These are phyloP conservation scores for Drosophila prostipennis DNA, from an alignment of 2,888 invertebrate species.

Conservation along the genomic window DNA sequence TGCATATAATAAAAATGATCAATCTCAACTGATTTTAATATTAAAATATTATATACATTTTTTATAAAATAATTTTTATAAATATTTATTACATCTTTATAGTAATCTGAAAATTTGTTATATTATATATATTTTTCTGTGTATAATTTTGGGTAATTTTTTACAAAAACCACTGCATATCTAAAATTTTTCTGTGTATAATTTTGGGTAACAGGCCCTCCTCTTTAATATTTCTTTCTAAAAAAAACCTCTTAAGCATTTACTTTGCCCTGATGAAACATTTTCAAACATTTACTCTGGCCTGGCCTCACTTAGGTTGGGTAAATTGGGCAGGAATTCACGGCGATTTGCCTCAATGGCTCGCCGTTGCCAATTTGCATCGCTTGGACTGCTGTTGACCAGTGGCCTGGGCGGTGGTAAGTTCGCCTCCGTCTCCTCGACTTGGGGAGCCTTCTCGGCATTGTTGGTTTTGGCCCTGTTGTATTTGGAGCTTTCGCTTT, in stretches of 20 bases:
- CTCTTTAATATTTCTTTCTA: constrained; percentile 1
- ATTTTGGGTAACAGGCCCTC: neutral
- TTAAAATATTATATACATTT: too few species aligned
- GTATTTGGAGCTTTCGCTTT: constrained; percentile 41
- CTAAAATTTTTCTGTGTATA: neutral
- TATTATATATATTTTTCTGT: too few species aligned
- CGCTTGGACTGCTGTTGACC: constrained; percentile 28
- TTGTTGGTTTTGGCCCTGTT: constrained; percentile 63
- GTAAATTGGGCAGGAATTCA: constrained; percentile 72
- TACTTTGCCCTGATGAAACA: constrained; percentile 2
- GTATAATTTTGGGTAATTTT: too few species aligned
- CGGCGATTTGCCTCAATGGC: constrained; percentile 75
- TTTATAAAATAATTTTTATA: too few species aligned
- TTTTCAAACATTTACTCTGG: constrained; percentile 43
- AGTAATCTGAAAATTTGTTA: too few species aligned
- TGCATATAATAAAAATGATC: too few species aligned
- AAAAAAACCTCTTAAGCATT: neutral
- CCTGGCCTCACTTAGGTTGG: constrained; percentile 53
- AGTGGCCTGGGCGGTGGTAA: constrained; percentile 59
- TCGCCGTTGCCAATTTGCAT: constrained; percentile 68
- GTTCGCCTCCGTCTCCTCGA: constrained; percentile 20
- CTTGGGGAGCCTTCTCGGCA: constrained; percentile 61
- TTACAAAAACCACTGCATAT: too few species aligned
- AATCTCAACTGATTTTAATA: too few species aligned
- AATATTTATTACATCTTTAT: too few species aligned